Base-by-base conservation (phyloP, 2,797 vertebrate species). In the Malurus splendens region DNA sequence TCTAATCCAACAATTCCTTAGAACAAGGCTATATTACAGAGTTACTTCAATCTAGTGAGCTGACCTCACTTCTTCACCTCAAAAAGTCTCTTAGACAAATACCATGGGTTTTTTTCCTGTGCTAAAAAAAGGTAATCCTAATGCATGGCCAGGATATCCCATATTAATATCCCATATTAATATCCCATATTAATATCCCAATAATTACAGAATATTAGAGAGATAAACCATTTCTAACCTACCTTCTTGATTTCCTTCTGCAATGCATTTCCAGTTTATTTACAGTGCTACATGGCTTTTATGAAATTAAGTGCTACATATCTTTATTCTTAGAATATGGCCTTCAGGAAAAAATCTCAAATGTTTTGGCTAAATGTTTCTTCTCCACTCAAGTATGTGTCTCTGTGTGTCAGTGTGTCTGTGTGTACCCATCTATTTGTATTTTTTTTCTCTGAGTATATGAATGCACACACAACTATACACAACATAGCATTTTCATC, bases 341-440 rank as follows among this genome's bases (percentile, higher is more conserved):
- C 50, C 22, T 91, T 84, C 18, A 36, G 45, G 41, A 73, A 85
- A 80, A 13, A 80, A 41, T 50, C 39, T 12, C 23, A 71, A 20
- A 36, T 85, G 47, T 68, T 89, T 57, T 61, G 16, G 7, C n/a
- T 71, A 23, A 30, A 12, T 52, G 3, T 47, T 54, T 19, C 36
- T 82, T 85, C n/a, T 79, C 24, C 38, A 11, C 4, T 42, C 36
- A 60, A 15, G 22, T 45, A 7, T 5, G 1, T 54, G 14, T 60
- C 12, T 67, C 7, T 52, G 8, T 52, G 5, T 42, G 39, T 33
- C 52, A 28, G 17, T 15, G 6, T 20, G 23, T 20, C 6, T 45
- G 23, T 45, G 28, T 59, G 13, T 22, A 23, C 0, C 0, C 14
- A 16, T 36, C 13, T 30, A 4, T 50, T 44, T 64, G 8, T 47